Percentiles rank a stretch among this genome's conserved stretches.
These are phyloP conservation scores for Drosophila hydei DNA, from an alignment of 1,140 invertebrate species.

Conservation along the genomic window DNA sequence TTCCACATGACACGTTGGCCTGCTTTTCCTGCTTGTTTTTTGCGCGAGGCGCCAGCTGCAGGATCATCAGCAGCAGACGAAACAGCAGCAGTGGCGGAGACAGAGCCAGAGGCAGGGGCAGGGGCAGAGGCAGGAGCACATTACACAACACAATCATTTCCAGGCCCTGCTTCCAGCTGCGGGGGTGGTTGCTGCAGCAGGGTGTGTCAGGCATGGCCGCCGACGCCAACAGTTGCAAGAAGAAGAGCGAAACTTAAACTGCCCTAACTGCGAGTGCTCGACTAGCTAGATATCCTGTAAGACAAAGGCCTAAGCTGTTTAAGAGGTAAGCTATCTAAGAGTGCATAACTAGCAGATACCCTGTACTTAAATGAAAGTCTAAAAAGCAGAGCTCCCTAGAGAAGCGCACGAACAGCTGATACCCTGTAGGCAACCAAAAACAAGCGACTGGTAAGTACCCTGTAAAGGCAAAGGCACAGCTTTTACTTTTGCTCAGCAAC, in stretches of 20 bases:
- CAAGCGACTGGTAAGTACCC: no score
- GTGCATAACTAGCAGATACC: not conserved
- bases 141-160: constrained; percentile 44
- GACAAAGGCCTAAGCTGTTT: no score
- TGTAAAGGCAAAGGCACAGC: no score
- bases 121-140: constrained; percentile 9
- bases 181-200: constrained; percentile 26
- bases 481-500: no score
- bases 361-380: not conserved
- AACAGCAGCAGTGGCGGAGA: not conserved
- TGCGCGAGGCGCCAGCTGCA: constrained; percentile 21
- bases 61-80: constrained; percentile 6
- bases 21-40: constrained; percentile 58
- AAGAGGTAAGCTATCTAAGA: no score
- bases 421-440: not conserved
- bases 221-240: not conserved
- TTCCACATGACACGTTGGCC: constrained; percentile 73
- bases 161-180: constrained; percentile 31
- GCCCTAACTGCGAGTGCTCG: not conserved
- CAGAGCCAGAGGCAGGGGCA: not conserved
- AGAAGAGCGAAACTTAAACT: not conserved
- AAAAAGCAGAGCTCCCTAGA: not conserved
- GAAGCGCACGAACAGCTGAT: not conserved
- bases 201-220: constrained; percentile 29
- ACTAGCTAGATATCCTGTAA: not conserved